Base-by-base conservation (phyloP, 2,888 invertebrate genomes). In the Pycnomerus fuliginosus region DNA sequence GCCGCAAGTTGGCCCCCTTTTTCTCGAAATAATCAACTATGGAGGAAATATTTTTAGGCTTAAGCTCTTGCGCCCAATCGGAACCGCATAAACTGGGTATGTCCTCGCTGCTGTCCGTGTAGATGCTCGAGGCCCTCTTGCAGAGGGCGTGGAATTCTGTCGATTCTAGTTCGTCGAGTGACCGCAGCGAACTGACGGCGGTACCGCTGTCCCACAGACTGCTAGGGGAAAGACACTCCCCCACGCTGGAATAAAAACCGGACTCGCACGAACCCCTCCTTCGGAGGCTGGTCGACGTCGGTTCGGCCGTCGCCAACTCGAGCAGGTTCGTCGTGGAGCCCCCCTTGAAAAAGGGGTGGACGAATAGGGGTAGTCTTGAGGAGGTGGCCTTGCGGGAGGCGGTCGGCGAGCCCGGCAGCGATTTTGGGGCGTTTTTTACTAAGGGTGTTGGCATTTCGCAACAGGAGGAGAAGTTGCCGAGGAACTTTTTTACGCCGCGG, bases 1-100 rank as follows among this genome's bases (percentile, higher is more conserved):
- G 77, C 53, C 76, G 71, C 61, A 79, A 74, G 50, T 75, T 77
- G 15, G 78, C 80, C 33, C 83, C 83, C 67, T 89, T 86, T 31
- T 87, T 76, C 72, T 92, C 91, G 71, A 92, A 91, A 70, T 91
- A 91, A 62, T 91, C 90, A 16, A 92, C 91, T 56, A 91, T 91
- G 64, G 84, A 83, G 32, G 88, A 84, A 55, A 90, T 90, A 67
- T 86, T 71, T 27, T 39, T 43, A 15, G 72, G 70, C 81, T 53
- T 83, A 78, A 52, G 82, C 79, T 56, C 84, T 70, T 58, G 79
- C 80, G 62, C 79, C 80, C 61, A 85, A 69, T 89, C 89, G 1
- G 87, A 87, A 44, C 87, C 87, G 44, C 87, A 87, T 38, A 90
- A 75, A 63, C 87, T 88, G 22, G 88, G 88, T 35, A 89, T 84